Evolutionary conservation across 2,113 vertebrate species (phyloP).

Genomic region (Dendropsophus ebraccatus): DNA sequence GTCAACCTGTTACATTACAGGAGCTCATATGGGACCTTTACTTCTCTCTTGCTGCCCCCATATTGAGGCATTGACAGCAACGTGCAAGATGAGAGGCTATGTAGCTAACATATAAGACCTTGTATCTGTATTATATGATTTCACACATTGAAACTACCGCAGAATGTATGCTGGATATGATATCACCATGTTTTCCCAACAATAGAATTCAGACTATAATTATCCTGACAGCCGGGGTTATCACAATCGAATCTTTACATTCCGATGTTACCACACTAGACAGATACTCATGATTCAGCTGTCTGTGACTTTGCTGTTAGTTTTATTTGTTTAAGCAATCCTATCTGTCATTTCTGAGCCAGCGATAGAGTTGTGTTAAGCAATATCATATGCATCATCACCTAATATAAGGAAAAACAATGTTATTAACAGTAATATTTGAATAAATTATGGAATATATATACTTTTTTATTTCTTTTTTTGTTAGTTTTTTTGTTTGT

Average conservation of each 20-base stretch:
- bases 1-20: neutral
- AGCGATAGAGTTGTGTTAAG: neutral
- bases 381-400: neutral
- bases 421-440: neutral
- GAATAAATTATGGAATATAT: no score
- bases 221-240: neutral
- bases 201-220: neutral
- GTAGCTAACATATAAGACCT: neutral
- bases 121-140: neutral
- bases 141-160: neutral
- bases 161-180: neutral
- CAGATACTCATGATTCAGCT: conserved; percentile 1
- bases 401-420: neutral
- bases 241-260: neutral
- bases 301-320: neutral
- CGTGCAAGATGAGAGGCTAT: neutral
- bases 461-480: no score
- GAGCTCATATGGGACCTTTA: no score
- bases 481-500: no score
- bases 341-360: neutral
- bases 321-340: neutral
- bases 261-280: conserved; percentile 2
- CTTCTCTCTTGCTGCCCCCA: no score
- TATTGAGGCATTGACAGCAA: no score
- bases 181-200: neutral